Evolutionary conservation across 2,113 vertebrate genomes (phyloP), one percentile per base, ranked within the genome.

Genomic region (Pygoscelis antarcticus): DNA sequence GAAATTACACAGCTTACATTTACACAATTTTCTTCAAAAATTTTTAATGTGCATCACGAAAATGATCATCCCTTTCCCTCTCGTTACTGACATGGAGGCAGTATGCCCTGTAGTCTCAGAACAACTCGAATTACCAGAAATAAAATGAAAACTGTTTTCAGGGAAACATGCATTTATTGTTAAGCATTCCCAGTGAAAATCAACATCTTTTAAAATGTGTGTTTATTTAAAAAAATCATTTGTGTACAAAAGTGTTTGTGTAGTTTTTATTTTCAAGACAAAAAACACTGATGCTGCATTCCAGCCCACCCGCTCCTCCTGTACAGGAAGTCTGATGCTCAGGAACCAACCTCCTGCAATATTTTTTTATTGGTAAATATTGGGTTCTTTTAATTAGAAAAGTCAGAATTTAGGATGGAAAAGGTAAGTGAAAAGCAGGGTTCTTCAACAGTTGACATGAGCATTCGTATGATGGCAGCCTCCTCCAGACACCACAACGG

Each of bases 91-190:
- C 47, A 18, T 0, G 16, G 88, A 94, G 57, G 87, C 55, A 83
- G 38, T 1, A 32, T 4, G 71, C n/a, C 32, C 40, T 80, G 79
- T 75, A 13, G 65, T 25, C 44, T 91, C 52, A 66, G 40, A 87
- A 58, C 57, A 78, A 94, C 9, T 27, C 19, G 5, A 92, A 38
- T 10, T 91, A 47, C 44, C 92, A 97, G 95, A 98, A 97, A 97
- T 77, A 91, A 98, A 95, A 90, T 97, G 89, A 97, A 91, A 98
- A 95, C 94, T 95, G 79, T 69, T 97, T 98, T 96, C 92, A 96
- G 97, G 98, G 98, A 97, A 95, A 97, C 97, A 97, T 98, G 98
- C 96, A 98, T 98, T 98, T 98, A 98, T 98, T 98, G 95, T 97
- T 95, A 98, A 98, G 97, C 97, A 98, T 97, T 98, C 97, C 97